A percentile compares a stretch with the other conserved stretches of the same genome.
Conservation (phyloP, 2,113 vertebrate species). For the Laticauda laticaudata region DNA sequence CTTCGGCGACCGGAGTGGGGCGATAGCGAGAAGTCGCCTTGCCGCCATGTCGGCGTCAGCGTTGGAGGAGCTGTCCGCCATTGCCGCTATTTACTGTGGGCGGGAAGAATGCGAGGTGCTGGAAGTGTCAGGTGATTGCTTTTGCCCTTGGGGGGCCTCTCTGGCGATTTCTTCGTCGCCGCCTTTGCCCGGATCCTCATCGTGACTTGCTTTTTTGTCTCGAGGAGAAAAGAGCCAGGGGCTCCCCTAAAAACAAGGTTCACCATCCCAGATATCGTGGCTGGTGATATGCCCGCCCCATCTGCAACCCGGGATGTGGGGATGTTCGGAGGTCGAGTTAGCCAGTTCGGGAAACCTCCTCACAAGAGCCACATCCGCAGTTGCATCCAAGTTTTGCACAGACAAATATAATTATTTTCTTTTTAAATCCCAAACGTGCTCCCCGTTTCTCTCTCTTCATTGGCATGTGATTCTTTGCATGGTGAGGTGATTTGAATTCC, state of each 20-base stretch:
- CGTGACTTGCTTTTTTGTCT: background rate
- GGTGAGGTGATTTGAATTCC: background rate
- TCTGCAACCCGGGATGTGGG: background rate
- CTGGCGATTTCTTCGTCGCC: background rate
- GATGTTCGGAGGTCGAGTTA: background rate
- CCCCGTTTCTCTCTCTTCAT: background rate
- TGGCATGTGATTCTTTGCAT: background rate
- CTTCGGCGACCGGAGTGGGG: background rate
- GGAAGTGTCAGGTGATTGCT: constrained; percentile 74
- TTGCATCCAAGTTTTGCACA: background rate
- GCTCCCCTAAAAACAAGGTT: background rate
- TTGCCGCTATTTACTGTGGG: constrained; percentile 79
- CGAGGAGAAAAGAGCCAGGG: background rate
- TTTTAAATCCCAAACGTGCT: background rate
- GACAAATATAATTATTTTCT: background rate
- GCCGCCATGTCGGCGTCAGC: constrained; percentile 64
- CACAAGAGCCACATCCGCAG: background rate
- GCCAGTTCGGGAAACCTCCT: background rate
- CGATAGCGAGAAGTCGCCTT: fast-evolving
- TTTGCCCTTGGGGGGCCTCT: background rate
- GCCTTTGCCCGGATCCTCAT: background rate
- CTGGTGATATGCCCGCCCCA: background rate
- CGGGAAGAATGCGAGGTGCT: constrained; percentile 74
- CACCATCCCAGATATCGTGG: background rate
- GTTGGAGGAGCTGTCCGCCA: constrained; percentile 71